Evolutionary conservation across 2,113 vertebrate species (phyloP).

Genomic region (Tichodroma muraria): DNA sequence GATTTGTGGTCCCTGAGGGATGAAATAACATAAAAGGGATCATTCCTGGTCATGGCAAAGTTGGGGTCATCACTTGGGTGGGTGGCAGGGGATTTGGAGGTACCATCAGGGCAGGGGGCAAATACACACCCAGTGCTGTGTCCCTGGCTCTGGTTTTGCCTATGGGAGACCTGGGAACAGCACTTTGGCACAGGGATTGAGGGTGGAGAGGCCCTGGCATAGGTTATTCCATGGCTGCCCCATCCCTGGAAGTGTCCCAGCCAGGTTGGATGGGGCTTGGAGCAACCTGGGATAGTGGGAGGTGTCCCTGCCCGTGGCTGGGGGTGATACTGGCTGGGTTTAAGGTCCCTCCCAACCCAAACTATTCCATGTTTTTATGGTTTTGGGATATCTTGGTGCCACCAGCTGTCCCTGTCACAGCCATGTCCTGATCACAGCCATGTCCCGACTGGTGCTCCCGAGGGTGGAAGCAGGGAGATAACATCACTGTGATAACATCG

Average conservation of each 20-base stretch:
- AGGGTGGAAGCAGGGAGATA: background rate
- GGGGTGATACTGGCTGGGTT: background rate
- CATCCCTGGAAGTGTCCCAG: background rate
- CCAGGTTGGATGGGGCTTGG: background rate
- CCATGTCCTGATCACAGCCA: background rate
- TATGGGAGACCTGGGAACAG: rapidly evolving
- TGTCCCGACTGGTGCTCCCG: background rate
- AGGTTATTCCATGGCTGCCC: background rate
- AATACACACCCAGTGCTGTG: rapidly evolving
- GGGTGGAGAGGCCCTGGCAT: background rate
- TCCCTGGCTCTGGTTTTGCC: background rate
- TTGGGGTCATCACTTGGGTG: background rate
- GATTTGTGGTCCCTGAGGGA: background rate
- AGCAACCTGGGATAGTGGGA: background rate
- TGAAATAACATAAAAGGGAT: background rate
- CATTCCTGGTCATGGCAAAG: rapidly evolving
- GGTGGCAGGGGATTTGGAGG: rapidly evolving
- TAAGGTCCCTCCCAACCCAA: background rate
- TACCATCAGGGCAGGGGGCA: background rate
- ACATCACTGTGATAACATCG: background rate
- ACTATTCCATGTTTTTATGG: background rate
- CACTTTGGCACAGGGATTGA: background rate
- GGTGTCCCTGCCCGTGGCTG: background rate
- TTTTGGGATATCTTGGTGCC: background rate
- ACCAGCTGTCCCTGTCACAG: background rate